Percentiles rank a stretch among this genome's conserved stretches.
These are phyloP conservation scores for Chiroxiphia lanceolata DNA, from an alignment of 2,797 vertebrate genomes.

Conservation along the genomic window DNA sequence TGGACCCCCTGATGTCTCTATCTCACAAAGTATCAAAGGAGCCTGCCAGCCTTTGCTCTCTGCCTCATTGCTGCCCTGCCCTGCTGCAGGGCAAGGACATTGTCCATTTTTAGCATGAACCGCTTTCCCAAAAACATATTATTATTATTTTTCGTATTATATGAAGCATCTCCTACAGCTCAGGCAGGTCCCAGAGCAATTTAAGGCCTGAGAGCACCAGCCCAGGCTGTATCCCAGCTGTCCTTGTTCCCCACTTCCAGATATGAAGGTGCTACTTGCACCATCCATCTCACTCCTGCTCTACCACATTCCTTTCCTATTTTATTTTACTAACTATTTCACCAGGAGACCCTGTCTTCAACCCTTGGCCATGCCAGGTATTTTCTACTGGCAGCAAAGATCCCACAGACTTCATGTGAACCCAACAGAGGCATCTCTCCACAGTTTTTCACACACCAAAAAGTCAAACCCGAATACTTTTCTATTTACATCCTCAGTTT, in stretches of 20 bases:
- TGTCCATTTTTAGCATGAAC: neutral
- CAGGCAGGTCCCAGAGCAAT: neutral
- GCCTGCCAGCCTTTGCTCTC: neutral
- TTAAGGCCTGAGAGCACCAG: neutral
- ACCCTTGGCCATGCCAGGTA: neutral
- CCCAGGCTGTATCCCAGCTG: neutral
- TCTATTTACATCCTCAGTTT: neutral
- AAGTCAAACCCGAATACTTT: neutral
- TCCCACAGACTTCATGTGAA: accelerated
- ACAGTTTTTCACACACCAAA: neutral
- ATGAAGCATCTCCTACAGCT: neutral
- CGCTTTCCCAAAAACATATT: neutral
- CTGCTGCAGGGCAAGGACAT: neutral
- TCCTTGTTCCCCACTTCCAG: neutral
- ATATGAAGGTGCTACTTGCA: neutral
- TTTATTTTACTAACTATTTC: neutral
- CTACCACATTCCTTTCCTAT: neutral
- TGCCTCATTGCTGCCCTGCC: neutral
- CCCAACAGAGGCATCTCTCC: neutral
- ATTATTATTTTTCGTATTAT: neutral
- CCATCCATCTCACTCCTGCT: accelerated
- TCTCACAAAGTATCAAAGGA: neutral
- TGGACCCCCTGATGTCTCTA: neutral
- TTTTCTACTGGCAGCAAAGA: neutral
- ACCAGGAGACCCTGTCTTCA: neutral